Conservation (phyloP, 2,113 vertebrate species). For the Indicator indicator region DNA sequence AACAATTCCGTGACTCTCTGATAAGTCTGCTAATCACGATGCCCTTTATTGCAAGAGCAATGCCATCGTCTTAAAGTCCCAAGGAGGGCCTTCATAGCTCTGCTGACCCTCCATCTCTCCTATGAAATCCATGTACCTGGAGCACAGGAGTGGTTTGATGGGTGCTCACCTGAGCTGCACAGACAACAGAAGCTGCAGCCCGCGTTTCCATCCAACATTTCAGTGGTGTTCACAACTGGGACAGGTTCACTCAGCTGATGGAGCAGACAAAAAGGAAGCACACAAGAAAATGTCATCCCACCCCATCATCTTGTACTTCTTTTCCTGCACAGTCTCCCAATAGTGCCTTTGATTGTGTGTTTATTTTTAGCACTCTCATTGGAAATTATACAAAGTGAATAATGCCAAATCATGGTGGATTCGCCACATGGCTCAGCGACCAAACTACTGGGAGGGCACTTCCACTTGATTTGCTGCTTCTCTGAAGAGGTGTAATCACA, state of each 20-base stretch:
- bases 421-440: not conserved
- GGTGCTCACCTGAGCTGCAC: not conserved
- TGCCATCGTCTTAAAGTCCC: not conserved
- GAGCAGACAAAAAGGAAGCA: not conserved
- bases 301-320: not conserved
- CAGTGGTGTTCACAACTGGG: not conserved
- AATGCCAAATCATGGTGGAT: not conserved
- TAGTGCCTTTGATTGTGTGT: not conserved
- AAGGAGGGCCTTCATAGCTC: not conserved
- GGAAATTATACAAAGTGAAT: constrained; percentile 18
- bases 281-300: not conserved
- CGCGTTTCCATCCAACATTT: accelerated
- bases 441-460: constrained; percentile 43
- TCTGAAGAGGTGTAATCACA: constrained; percentile 65
- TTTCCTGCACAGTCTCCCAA: not conserved
- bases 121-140: accelerated
- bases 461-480: constrained; percentile 63
- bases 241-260: not conserved
- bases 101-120: not conserved
- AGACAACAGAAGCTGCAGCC: not conserved
- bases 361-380: constrained; percentile 53
- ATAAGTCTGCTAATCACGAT: not conserved
- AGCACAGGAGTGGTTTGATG: not conserved
- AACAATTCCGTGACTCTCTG: not conserved
- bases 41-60: not conserved